Evolutionary conservation across 2,113 vertebrate genomes (phyloP).

Genomic region (Pseudois nayaur): DNA sequence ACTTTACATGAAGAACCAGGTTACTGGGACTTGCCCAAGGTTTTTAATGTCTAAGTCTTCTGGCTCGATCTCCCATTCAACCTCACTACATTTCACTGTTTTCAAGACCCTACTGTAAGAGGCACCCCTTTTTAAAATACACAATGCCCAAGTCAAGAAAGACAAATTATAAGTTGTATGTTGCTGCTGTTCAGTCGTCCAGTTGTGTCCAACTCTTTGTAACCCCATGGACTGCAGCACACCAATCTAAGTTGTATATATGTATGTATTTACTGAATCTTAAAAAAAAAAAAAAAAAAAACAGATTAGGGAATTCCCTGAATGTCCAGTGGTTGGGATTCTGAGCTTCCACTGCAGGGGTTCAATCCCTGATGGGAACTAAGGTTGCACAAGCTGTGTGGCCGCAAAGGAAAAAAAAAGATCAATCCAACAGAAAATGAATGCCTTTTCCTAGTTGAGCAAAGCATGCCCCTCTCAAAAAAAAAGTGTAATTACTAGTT

Average conservation of each 20-base stretch:
- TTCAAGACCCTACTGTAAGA: neutral
- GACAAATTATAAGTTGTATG: neutral
- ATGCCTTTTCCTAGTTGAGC: neutral
- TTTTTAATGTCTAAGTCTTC: neutral
- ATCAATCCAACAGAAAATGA: constrained; percentile 5
- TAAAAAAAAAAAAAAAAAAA: neutral
- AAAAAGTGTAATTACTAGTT: neutral
- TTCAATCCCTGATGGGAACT: neutral
- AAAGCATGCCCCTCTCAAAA: neutral
- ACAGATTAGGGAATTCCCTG: neutral
- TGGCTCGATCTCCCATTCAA: neutral
- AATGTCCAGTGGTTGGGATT: neutral
- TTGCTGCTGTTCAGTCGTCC: neutral
- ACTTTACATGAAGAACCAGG: neutral
- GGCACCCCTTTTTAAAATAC: neutral
- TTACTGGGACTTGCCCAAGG: neutral
- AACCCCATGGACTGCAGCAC: neutral
- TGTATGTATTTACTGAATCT: neutral
- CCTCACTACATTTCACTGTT: neutral
- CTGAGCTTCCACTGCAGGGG: neutral
- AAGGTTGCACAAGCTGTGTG: neutral
- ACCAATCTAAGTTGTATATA: neutral
- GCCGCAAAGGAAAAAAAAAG: neutral
- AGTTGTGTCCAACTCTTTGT: neutral
- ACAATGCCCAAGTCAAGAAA: neutral